These are phyloP conservation scores for Platypus cylindrus DNA, from an alignment of 2,888 invertebrate genomes.

Conservation along the genomic window DNA sequence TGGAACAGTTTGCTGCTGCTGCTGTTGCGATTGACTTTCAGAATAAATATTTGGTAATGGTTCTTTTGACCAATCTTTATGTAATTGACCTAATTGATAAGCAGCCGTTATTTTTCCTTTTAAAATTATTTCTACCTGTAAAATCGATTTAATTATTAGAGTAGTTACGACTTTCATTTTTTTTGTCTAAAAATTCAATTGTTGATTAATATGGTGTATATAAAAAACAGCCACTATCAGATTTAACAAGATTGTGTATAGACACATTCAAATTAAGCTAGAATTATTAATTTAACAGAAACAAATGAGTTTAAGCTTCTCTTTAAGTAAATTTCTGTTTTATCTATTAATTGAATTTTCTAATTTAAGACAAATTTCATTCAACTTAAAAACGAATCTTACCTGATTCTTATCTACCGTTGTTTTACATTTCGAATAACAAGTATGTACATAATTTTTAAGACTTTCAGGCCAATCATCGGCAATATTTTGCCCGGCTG, in stretches of 20 bases:
- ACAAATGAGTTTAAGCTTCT: neutral
- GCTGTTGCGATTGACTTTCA: conserved; percentile 44
- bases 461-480: conserved; percentile 64
- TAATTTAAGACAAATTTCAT: too few species aligned
- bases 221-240: neutral
- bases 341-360: neutral
- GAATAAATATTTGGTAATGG: conserved; percentile 81
- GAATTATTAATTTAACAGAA: too few species aligned
- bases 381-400: conserved; percentile 2
- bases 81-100: conserved; percentile 74
- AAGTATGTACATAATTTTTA: conserved; percentile 73
- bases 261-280: neutral
- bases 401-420: conserved; percentile 77
- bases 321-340: neutral
- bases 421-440: conserved; percentile 82
- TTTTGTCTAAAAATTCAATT: conserved; percentile 2
- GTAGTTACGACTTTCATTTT: too few species aligned
- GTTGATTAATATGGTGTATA: neutral
- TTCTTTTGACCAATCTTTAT: conserved; percentile 92
- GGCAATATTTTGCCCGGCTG: conserved; percentile 46
- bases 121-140: conserved; percentile 79
- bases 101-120: conserved; percentile 89
- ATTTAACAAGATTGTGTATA: neutral
- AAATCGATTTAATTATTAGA: neutral
- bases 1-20: conserved; percentile 39